Percentiles rank a stretch among this genome's conserved stretches.
These are phyloP conservation scores for Rhopalosiphum padi DNA, from an alignment of 1,140 invertebrate species.

Conservation along the genomic window DNA sequence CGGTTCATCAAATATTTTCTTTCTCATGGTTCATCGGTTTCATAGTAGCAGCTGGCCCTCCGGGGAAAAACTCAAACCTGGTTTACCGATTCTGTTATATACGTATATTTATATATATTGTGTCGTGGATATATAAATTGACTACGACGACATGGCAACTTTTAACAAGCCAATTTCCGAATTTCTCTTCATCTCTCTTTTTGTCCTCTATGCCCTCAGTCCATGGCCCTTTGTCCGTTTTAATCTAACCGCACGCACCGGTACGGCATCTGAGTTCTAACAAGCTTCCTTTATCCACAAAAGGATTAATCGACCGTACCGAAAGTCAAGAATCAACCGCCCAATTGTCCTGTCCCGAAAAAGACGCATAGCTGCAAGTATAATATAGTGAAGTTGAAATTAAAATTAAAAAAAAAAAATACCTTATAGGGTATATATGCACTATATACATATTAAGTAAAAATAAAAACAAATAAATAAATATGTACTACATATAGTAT, in stretches of 20 bases:
- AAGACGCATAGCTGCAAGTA: not conserved
- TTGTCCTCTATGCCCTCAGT: not conserved
- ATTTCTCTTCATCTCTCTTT: conserved; percentile 40
- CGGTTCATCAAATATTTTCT: conserved; percentile 53
- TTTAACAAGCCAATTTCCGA: conserved; percentile 58
- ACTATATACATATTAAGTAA: not conserved
- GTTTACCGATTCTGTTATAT: conserved; percentile 39
- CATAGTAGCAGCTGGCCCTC: not conserved
- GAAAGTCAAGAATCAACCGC: conserved; percentile 19
- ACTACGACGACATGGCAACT: conserved; percentile 53
- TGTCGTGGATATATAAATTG: conserved; percentile 41
- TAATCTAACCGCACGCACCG: conserved; percentile 43
- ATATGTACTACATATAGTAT: not conserved
- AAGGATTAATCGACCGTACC: conserved; percentile 48
- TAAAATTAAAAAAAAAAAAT: not conserved
- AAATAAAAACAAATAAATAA: not conserved
- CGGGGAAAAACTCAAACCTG: conserved; percentile 29
- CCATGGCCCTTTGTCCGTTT: conserved; percentile 42
- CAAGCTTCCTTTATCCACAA: conserved; percentile 45
- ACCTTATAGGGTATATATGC: not conserved
- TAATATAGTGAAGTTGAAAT: not conserved
- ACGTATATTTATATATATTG: conserved; percentile 17
- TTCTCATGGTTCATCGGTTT: conserved; percentile 38
- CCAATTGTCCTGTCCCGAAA: not conserved
- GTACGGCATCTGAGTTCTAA: conserved; percentile 35